A percentile compares a stretch with the other conserved stretches of the same genome.
phyloP scores from a whole-genome alignment of 2,888 invertebrate species.

The Ctenicera cuprea region DNA sequence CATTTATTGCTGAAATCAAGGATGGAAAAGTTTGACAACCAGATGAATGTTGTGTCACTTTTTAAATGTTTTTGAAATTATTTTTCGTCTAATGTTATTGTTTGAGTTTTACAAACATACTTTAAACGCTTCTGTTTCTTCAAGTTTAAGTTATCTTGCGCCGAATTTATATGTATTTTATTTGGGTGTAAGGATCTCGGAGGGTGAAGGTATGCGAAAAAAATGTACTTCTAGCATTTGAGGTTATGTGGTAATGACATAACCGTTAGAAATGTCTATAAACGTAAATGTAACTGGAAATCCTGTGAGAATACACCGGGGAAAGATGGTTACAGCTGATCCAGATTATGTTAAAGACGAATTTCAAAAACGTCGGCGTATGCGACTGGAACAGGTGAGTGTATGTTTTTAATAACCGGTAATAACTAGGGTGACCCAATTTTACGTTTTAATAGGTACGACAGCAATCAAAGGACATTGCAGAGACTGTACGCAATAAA shows the following conservation, averaged over 20 bases:
- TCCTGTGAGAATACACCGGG: constrained; percentile 72
- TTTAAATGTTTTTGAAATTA: too few relatives aligned
- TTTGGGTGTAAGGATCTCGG: too few relatives aligned
- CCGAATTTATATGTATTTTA: too few relatives aligned
- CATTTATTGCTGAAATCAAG: too few relatives aligned
- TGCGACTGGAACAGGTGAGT: constrained; percentile 78
- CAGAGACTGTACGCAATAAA: constrained; percentile 75
- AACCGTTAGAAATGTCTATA: constrained; percentile 74
- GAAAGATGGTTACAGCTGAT: constrained; percentile 74
- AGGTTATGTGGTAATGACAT: constrained; percentile 36
- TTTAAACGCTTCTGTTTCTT: too few relatives aligned
- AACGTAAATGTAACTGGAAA: constrained; percentile 77
- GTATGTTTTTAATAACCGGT: not conserved
- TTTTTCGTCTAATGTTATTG: too few relatives aligned
- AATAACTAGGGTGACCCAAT: not conserved
- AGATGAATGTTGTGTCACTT: too few relatives aligned
- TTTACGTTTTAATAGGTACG: constrained; percentile 73
- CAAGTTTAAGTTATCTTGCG: too few relatives aligned
- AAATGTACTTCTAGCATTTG: constrained; percentile 27
- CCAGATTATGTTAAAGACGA: constrained; percentile 74
- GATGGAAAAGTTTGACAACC: too few relatives aligned
- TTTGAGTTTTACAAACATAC: too few relatives aligned
- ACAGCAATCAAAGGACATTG: constrained; percentile 78
- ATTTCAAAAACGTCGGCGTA: constrained; percentile 75
- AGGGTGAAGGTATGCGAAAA: not conserved